Percentiles rank a stretch among this genome's conserved stretches.
phyloP scores from a whole-genome alignment of 2,888 invertebrate genomes.

The Endomychus coccineus region DNA sequence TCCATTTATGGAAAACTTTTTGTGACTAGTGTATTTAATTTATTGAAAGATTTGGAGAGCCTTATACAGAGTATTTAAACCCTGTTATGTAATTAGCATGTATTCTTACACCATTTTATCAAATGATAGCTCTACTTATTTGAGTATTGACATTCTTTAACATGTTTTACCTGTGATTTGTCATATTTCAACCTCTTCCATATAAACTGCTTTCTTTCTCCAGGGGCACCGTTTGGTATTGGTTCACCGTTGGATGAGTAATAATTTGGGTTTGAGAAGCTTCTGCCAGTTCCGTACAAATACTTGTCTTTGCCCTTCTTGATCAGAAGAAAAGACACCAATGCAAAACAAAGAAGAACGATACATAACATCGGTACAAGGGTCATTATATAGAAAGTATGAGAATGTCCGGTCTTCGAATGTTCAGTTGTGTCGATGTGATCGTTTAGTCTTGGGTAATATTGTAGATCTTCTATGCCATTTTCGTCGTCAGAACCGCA shows the following conservation, averaged over 20 bases:
- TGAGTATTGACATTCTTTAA: too few relatives aligned
- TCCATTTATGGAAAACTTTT: too few relatives aligned
- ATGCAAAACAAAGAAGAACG: slow-evolving; percentile 38
- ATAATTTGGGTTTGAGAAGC: slow-evolving; percentile 87
- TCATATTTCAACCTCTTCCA: slow-evolving; percentile 76
- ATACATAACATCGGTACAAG: slow-evolving; percentile 41
- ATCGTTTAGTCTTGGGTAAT: slow-evolving; percentile 23
- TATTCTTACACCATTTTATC: too few relatives aligned
- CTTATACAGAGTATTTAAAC: too few relatives aligned
- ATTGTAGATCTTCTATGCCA: slow-evolving; percentile 33
- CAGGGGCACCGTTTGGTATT: slow-evolving; percentile 22
- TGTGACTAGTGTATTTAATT: too few relatives aligned
- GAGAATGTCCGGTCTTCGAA: slow-evolving; percentile 33
- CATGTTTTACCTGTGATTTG: slow-evolving; percentile 67
- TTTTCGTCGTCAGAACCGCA: slow-evolving; percentile 36
- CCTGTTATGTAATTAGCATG: too few relatives aligned
- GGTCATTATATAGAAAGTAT: slow-evolving; percentile 41
- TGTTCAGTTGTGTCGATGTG: slow-evolving; percentile 25
- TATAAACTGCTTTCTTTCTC: slow-evolving; percentile 53
- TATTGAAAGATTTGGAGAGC: too few relatives aligned
- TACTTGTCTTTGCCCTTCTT: slow-evolving; percentile 45
- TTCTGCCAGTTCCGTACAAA: slow-evolving; percentile 53
- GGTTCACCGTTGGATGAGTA: slow-evolving; percentile 42
- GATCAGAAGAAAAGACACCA: slow-evolving; percentile 43
- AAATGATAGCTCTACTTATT: too few relatives aligned